Base-by-base conservation (phyloP, 2,113 vertebrate genomes). In the Ptyas mucosa region DNA sequence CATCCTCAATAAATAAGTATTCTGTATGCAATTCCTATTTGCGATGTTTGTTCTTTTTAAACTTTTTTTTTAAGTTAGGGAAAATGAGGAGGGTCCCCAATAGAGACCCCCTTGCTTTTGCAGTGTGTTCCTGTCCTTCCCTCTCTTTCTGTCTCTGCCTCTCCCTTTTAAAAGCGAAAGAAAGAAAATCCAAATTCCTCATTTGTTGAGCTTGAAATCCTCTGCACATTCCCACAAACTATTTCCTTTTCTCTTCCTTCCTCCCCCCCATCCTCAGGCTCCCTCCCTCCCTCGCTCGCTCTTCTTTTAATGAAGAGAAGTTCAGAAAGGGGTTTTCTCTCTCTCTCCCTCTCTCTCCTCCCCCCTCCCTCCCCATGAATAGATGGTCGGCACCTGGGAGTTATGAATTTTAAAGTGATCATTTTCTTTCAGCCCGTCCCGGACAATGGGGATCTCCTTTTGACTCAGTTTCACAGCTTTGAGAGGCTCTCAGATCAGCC, bases 381-480 rank as follows among this genome's bases (percentile, higher is more conserved):
- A 97, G 97, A 98, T 97, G 97, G 97, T 96, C 92, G 98, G 98
- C 98, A 98, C 98, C 98, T 98, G 98, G 97, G 98, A 98, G 98
- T 98, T 98, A 98, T 98, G 98, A 98, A 98, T 98, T 98, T 98
- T 98, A 98, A 98, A 98, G 98, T 98, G 98, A 98, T 98, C 98
- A 98, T 98, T 98, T 98, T 98, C 97, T 98, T 98, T 98, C 98
- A 98, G 97, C 93, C 96, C 87, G 0, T 89, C 97, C 1, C 95
- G 81, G 97, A 98, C 98, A 98, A 98, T 98, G 96, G 97, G 96
- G 97, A 98, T 98, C 98, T 98, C 98, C 98, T 98, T 98, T 98
- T 98, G 98, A 98, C 98, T 98, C 98, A 98, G 97, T 98, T 98
- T 98, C 97, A 98, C 96, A 98, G 97, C 97, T 98, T 97, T 98